Base-by-base conservation (phyloP, 2,797 vertebrate species). In the Mus spretus region DNA sequence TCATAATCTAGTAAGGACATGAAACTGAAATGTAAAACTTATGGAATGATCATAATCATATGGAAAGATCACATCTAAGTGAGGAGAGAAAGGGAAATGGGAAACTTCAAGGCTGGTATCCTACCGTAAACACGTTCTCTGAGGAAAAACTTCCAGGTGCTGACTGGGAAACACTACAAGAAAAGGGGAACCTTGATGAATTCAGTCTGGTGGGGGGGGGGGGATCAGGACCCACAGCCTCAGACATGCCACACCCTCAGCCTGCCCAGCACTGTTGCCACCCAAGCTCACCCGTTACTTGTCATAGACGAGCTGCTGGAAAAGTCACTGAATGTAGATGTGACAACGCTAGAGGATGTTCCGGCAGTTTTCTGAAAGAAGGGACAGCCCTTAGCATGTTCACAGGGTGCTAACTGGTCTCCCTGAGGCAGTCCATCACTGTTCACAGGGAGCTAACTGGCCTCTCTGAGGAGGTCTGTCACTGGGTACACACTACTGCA, bases 211-310 rank as follows among this genome's bases (percentile, higher is more conserved):
- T 28, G 67, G 24, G 10, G 19, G 22, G 15, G 20, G 34, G 40
- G 40, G 10, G 40, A 61, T 34, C 26, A n/a, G 70, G 70, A 26
- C 40, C 26, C 89, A 34, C 20, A 47, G 47, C 57, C 87, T 59
- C 22, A 19, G 57, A 31, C 4, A 37, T 15, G 37, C 14, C 53
- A 44, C 37, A 50, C 20, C 59, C 53, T 24, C 9, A 70, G 80
- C 80, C 59, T 44, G 3, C 89, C 57, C 78, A 57, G 72, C 92
- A 81, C 84, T 89, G 6, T 22, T 59, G 17, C 75, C 50, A 89
- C 77, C 19, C 4, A 53, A 89, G 97, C 98, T 98, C 98, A 98
- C 98, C 10, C 6, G 0, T 4, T 47, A 7, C 37, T 77, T 88
- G 17, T 10, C 6, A 0, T 4, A 14, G 1, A 0, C 86, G 28